Percentiles rank a stretch among this genome's conserved stretches.
phyloP scores from a whole-genome alignment of 1,140 invertebrate species.

The Magallana angulata region DNA sequence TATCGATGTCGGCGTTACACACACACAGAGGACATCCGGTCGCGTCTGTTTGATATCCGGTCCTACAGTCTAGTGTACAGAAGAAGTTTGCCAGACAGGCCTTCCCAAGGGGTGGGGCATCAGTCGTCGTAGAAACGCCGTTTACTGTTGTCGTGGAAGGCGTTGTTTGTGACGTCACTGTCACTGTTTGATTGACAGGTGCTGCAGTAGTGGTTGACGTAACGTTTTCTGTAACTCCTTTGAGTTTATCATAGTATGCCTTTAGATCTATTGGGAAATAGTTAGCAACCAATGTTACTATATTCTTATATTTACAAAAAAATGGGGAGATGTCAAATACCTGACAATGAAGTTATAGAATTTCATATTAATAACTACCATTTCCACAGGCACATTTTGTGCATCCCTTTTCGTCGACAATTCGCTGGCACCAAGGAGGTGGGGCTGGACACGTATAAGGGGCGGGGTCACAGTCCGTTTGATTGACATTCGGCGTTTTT shows the following conservation, averaged over 20 bases:
- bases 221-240: background rate
- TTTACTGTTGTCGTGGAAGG: background rate
- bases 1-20: slow-evolving; percentile 4
- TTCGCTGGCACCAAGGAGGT: slow-evolving; percentile 55
- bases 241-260: slow-evolving; percentile 3
- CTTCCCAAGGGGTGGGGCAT: slow-evolving; percentile 48
- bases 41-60: slow-evolving; percentile 50
- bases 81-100: slow-evolving; percentile 52
- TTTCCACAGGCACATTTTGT: slow-evolving; percentile 53
- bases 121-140: slow-evolving; percentile 17
- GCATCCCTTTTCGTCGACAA: slow-evolving; percentile 47
- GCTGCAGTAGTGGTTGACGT: background rate
- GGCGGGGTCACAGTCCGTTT: slow-evolving; percentile 46
- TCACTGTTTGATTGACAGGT: background rate
- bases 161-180: slow-evolving; percentile 11
- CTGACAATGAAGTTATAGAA: background rate
- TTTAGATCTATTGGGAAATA: background rate
- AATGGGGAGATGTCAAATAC: no score
- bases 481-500: background rate
- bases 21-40: slow-evolving; percentile 50
- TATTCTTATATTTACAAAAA: no score
- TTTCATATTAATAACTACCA: slow-evolving; percentile 26
- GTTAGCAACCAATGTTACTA: no score
- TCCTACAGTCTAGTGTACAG: slow-evolving; percentile 45
- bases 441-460: slow-evolving; percentile 55